Evolutionary conservation across 2,797 vertebrate genomes (phyloP).

Genomic region (Onychomys torridus): DNA sequence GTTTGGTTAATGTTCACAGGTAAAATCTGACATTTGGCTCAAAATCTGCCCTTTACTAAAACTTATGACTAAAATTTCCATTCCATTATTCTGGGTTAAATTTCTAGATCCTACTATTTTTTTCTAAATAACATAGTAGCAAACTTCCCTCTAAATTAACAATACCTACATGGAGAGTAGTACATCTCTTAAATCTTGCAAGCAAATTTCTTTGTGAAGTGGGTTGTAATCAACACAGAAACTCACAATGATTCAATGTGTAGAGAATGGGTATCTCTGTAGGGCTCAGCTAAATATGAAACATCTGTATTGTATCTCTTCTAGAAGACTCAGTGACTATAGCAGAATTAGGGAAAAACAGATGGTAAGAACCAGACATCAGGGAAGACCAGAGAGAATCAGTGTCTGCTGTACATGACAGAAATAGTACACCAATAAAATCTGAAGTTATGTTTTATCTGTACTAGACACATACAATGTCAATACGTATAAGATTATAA

Average conservation of each 20-base stretch:
- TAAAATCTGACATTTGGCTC: not conserved
- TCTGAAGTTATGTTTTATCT: too few relatives aligned
- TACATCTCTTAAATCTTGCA: too few relatives aligned
- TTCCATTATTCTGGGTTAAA: too few relatives aligned
- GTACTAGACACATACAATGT: not conserved
- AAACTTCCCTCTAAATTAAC: not conserved
- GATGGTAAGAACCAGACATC: not conserved
- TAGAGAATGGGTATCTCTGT: not conserved
- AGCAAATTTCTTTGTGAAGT: not conserved
- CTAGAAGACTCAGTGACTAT: not conserved
- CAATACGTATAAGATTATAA: not conserved
- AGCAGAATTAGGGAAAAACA: not conserved
- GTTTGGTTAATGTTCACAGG: not conserved
- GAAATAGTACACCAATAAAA: not conserved
- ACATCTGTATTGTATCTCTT: too few relatives aligned
- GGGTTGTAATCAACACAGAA: not conserved
- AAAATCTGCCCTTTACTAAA: slow-evolving; percentile 21
- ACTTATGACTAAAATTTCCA: not conserved
- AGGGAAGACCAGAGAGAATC: not conserved
- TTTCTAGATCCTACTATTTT: not conserved
- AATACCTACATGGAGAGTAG: not conserved
- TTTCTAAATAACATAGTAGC: too few relatives aligned
- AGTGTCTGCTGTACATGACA: not conserved
- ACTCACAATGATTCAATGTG: not conserved
- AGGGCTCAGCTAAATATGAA: too few relatives aligned